phyloP scores from a whole-genome alignment of 2,113 vertebrate genomes.

The Lamprotornis superbus region DNA sequence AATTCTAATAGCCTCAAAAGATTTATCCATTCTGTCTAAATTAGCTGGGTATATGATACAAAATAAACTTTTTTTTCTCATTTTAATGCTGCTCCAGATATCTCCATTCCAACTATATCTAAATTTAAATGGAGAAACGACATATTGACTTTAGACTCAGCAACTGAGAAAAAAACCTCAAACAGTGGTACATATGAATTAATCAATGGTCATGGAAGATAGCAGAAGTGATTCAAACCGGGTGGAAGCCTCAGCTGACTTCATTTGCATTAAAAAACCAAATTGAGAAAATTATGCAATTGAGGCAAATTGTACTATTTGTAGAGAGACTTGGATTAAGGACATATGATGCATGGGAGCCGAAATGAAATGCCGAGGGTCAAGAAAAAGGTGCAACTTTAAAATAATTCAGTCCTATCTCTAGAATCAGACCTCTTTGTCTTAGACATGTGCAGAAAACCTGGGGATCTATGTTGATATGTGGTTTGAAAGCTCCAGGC shows the following conservation, averaged over 20 bases:
- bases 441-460: neutral
- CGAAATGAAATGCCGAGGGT: conserved; percentile 5
- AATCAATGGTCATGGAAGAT: neutral
- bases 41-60: neutral
- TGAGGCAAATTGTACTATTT: neutral
- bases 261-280: neutral
- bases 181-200: neutral
- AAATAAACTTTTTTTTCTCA: neutral
- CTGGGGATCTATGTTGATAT: neutral
- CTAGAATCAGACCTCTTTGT: neutral
- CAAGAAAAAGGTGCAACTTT: neutral
- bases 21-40: neutral
- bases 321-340: neutral
- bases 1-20: neutral
- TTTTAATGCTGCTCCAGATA: neutral
- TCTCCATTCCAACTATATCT: neutral
- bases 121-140: neutral
- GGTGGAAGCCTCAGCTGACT: neutral
- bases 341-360: neutral
- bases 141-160: neutral
- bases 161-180: neutral
- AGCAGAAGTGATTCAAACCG: neutral
- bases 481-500: neutral
- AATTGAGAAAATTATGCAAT: neutral
- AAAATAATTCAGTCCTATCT: neutral